phyloP scores from a whole-genome alignment of 2,113 vertebrate species.

The Okapia johnstoni region DNA sequence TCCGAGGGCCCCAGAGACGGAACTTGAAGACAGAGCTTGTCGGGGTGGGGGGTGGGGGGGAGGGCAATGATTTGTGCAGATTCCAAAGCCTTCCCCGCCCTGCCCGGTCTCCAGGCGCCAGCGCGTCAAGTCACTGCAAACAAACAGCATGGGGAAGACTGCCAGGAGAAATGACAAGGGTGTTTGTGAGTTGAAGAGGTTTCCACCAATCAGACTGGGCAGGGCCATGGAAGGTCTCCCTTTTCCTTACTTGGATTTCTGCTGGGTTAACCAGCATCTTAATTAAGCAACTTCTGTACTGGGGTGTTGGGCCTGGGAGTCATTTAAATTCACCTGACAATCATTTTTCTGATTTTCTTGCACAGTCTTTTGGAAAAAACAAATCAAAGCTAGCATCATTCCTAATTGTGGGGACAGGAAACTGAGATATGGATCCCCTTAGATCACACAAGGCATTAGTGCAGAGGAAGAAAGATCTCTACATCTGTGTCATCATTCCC shows the following conservation, averaged over 20 bases:
- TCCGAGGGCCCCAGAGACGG: constrained; percentile 37
- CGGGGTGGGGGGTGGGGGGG: background rate
- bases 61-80: constrained; percentile 2
- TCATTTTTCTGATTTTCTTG: background rate
- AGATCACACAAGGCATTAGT: background rate
- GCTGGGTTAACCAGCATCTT: background rate
- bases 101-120: constrained; percentile 52
- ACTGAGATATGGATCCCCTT: background rate
- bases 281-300: background rate
- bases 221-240: background rate
- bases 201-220: background rate
- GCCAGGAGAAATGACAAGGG: constrained; percentile 59
- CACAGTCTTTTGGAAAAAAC: background rate
- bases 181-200: constrained; percentile 32
- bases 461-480: background rate
- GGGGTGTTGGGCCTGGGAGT: background rate
- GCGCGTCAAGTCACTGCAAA: constrained; percentile 55
- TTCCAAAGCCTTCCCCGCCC: constrained; percentile 46
- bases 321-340: constrained; percentile 5
- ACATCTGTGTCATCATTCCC: background rate
- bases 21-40: constrained; percentile 45
- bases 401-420: background rate
- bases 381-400: background rate
- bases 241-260: constrained; percentile 9
- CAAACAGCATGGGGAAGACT: constrained; percentile 34